These are phyloP conservation scores for Micromesistius poutassou DNA, from an alignment of 2,797 vertebrate species.

Conservation along the genomic window DNA sequence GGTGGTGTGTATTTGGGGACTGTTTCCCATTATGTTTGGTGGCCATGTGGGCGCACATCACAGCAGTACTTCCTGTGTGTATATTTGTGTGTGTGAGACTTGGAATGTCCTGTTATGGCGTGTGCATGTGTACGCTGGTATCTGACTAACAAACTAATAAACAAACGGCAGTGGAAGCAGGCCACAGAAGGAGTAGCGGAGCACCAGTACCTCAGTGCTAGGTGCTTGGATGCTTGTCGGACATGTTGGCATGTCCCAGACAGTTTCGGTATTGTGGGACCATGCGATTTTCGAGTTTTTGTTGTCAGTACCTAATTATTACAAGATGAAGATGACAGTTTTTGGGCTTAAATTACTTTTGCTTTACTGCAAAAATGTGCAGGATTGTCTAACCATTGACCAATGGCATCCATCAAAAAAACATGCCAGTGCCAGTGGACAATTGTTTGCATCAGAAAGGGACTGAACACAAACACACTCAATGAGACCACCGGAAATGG, in stretches of 20 bases:
- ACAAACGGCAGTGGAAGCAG: constrained; percentile 47
- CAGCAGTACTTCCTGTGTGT: constrained; percentile 46
- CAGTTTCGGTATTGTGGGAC: background rate
- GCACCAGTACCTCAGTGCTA: too few species aligned
- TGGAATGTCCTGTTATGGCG: constrained; percentile 72
- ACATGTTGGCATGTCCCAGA: background rate
- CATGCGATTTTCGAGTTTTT: too few species aligned
- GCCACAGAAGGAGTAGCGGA: background rate
- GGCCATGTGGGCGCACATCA: constrained; percentile 61
- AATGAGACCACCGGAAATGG: constrained; percentile 54
- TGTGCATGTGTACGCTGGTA: constrained; percentile 53
- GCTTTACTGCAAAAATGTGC: background rate
- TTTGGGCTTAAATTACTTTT: background rate
- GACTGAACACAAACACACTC: constrained; percentile 36
- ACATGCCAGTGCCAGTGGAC: constrained; percentile 29
- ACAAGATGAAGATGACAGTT: background rate
- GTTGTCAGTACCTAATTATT: background rate
- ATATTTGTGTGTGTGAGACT: constrained; percentile 55
- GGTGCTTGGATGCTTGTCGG: background rate
- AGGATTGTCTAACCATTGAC: background rate
- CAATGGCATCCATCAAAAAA: background rate
- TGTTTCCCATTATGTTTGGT: constrained; percentile 44
- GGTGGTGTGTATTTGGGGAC: constrained; percentile 38
- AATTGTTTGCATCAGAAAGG: constrained; percentile 31
- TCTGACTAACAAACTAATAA: constrained; percentile 61